These are phyloP conservation scores for Sycophaga agraensis DNA, from an alignment of 1,140 invertebrate genomes.

Conservation along the genomic window DNA sequence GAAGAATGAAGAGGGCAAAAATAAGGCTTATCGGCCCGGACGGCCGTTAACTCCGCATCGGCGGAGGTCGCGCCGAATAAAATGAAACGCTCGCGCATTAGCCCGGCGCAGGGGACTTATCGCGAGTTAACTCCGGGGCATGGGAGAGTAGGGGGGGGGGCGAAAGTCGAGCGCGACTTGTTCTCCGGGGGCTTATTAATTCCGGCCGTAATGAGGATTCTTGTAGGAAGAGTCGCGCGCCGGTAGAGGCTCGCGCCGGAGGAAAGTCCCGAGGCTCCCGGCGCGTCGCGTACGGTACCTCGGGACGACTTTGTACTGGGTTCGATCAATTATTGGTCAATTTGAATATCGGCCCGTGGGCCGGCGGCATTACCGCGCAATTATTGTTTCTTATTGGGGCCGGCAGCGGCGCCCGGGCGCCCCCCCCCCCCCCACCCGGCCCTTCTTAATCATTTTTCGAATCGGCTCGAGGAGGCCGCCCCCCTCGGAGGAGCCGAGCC, in stretches of 20 bases:
- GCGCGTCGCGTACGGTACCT: too few relatives aligned
- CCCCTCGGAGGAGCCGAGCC: too few relatives aligned
- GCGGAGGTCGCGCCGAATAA: constrained; percentile 3
- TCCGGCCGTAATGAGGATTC: constrained; percentile 19
- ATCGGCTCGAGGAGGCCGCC: too few relatives aligned
- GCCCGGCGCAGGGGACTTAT: too few relatives aligned
- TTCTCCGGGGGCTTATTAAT: constrained; percentile 2
- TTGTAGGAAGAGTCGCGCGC: too few relatives aligned
- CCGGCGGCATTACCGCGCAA: constrained; percentile 51
- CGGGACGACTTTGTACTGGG: constrained; percentile 20
- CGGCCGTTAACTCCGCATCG: neutral
- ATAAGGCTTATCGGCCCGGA: constrained; percentile 16
- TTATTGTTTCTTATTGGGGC: constrained; percentile 54
- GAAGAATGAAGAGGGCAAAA: neutral
- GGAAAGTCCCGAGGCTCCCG: too few relatives aligned
- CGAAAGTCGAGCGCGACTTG: neutral
- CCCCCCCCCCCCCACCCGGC: too few relatives aligned
- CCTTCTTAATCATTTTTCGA: too few relatives aligned
- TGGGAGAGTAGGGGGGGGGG: neutral
- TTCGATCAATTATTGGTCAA: constrained; percentile 53
- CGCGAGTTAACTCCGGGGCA: too few relatives aligned
- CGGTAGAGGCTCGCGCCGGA: too few relatives aligned
- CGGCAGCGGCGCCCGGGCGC: too few relatives aligned
- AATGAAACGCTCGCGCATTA: constrained; percentile 12
- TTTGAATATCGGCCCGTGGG: constrained; percentile 53